A percentile compares a stretch with the other conserved stretches of the same genome.
phyloP scores from a whole-genome alignment of 2,888 invertebrate genomes.

The Dysmachus trigonus region DNA sequence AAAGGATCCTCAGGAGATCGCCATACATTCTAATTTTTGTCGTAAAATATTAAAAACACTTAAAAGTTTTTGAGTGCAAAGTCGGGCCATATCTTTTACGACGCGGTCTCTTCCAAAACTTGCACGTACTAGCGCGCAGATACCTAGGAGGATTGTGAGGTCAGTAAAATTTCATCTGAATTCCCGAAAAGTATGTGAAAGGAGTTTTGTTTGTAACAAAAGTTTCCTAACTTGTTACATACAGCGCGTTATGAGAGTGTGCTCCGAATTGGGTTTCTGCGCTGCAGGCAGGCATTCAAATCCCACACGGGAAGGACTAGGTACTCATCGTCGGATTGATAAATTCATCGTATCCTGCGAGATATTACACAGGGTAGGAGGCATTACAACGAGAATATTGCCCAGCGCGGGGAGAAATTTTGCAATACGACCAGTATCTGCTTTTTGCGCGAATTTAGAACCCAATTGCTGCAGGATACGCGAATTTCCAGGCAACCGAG shows the following conservation, averaged over 20 bases:
- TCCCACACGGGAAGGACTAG: background rate
- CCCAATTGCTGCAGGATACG: background rate
- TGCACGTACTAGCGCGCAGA: background rate
- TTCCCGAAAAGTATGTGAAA: background rate
- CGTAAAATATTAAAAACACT: background rate
- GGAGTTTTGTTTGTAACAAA: background rate
- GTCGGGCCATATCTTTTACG: background rate
- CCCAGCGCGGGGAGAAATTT: background rate
- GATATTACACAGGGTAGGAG: background rate
- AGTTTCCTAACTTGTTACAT: background rate
- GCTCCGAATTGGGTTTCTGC: background rate
- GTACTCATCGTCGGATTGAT: background rate
- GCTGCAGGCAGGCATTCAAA: background rate
- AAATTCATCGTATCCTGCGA: background rate
- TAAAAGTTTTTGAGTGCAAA: background rate
- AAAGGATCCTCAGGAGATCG: background rate
- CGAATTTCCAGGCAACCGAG: background rate
- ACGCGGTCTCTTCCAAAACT: background rate
- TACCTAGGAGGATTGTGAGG: background rate
- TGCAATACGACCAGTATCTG: background rate
- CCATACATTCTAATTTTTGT: background rate
- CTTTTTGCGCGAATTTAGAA: background rate
- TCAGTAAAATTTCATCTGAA: background rate
- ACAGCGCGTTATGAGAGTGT: background rate
- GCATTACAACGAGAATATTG: background rate